These are phyloP conservation scores for Lochmaea crataegi DNA, from an alignment of 2,888 invertebrate genomes.

Conservation along the genomic window DNA sequence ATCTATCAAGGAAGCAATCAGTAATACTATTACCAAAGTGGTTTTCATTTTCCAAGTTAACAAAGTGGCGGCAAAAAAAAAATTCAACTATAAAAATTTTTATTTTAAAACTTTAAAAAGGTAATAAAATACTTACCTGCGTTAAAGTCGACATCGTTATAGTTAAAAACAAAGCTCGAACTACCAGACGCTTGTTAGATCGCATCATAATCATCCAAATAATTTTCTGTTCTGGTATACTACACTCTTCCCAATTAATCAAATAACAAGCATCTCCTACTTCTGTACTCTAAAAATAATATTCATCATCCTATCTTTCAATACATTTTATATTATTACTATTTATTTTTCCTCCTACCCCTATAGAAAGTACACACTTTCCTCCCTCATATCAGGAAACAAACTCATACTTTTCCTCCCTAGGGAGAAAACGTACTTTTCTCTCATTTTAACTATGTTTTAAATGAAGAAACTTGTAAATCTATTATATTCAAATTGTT, in stretches of 20 bases:
- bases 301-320: neutral
- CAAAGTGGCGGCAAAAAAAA: neutral
- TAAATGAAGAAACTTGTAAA: too few species aligned
- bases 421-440: too few species aligned
- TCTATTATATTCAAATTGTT: too few species aligned
- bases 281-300: slow-evolving; percentile 1
- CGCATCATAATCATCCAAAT: slow-evolving; percentile 1
- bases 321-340: neutral
- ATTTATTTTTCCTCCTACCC: too few species aligned
- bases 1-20: too few species aligned
- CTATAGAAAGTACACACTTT: too few species aligned
- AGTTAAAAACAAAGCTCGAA: neutral
- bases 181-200: neutral
- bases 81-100: neutral
- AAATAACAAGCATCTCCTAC: slow-evolving; percentile 7
- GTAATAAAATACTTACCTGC: neutral
- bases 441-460: too few species aligned
- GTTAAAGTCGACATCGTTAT: slow-evolving; percentile 5
- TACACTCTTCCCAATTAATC: slow-evolving; percentile 1
- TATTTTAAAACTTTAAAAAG: neutral
- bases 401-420: too few species aligned
- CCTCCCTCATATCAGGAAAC: too few species aligned
- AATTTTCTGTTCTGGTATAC: neutral
- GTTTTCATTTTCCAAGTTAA: too few species aligned
- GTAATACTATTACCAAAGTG: too few species aligned